A percentile compares a stretch with the other conserved stretches of the same genome.
phyloP scores from a whole-genome alignment of 2,888 invertebrate genomes.

The Tenthredo distinguenda region DNA sequence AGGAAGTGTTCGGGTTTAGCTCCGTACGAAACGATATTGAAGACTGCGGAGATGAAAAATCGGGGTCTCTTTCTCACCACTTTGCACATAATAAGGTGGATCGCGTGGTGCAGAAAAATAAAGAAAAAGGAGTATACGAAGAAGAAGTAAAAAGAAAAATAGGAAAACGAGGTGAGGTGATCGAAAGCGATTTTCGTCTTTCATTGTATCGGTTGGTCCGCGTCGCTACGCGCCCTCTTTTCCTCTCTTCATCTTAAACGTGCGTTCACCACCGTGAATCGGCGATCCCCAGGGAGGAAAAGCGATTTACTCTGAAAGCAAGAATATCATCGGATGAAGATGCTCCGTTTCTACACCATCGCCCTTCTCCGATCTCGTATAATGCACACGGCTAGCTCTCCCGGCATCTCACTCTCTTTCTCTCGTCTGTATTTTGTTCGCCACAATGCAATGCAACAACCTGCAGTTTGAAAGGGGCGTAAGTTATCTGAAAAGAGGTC shows the following conservation, averaged over 20 bases:
- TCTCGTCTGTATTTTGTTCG: conserved; percentile 22
- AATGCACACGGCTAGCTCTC: conserved; percentile 33
- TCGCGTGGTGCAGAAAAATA: not conserved
- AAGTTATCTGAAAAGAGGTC: conserved; percentile 14
- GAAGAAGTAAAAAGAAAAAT: conserved; percentile 9
- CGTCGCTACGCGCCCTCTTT: conserved; percentile 27
- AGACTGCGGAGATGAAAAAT: conserved; percentile 43
- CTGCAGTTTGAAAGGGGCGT: conserved; percentile 32
- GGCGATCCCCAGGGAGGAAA: conserved; percentile 41
- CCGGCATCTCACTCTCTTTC: not conserved
- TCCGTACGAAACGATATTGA: conserved; percentile 4
- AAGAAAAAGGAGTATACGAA: not conserved
- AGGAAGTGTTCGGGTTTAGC: not conserved
- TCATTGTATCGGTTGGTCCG: conserved; percentile 46
- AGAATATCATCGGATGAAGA: conserved; percentile 50
- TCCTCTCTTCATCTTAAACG: conserved; percentile 12
- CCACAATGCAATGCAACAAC: conserved; percentile 37
- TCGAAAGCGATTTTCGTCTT: conserved; percentile 51
- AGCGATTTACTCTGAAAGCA: conserved; percentile 54
- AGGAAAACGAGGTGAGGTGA: conserved; percentile 25
- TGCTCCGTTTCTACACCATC: conserved; percentile 40
- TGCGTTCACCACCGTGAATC: conserved; percentile 34
- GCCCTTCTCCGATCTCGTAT: conserved; percentile 29
- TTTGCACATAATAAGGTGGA: conserved; percentile 41
- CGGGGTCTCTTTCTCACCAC: conserved; percentile 16